phyloP scores from a whole-genome alignment of 2,113 vertebrate species.

The Peucedramus taeniatus region DNA sequence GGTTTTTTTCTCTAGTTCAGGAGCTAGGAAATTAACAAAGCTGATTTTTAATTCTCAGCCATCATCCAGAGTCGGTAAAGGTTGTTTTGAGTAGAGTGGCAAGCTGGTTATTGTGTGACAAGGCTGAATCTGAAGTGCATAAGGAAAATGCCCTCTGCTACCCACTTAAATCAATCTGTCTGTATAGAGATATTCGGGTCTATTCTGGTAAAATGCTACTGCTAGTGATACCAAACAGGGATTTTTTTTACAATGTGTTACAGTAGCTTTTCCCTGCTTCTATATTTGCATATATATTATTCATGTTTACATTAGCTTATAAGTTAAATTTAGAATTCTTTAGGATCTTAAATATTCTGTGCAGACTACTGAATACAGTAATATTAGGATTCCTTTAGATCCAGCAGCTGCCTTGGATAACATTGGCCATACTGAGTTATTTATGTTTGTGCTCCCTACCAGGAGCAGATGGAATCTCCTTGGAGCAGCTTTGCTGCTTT shows the following conservation, averaged over 20 bases:
- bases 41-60: not conserved
- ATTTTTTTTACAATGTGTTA: not conserved
- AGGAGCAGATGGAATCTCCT: slow-evolving; percentile 35
- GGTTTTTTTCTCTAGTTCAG: not conserved
- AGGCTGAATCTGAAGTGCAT: not conserved
- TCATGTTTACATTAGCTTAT: not conserved
- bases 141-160: not conserved
- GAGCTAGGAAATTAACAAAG: not conserved
- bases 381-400: not conserved
- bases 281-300: not conserved
- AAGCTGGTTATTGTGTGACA: not conserved
- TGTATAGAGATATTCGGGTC: not conserved
- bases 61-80: not conserved
- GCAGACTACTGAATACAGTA: not conserved
- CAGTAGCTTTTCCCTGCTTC: not conserved
- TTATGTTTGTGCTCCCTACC: not conserved
- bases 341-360: not conserved
- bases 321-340: not conserved
- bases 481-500: not conserved
- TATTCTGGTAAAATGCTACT: not conserved
- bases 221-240: not conserved
- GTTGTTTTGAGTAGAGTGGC: not conserved
- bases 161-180: not conserved
- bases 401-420: not conserved
- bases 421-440: not conserved